Evolutionary conservation across 2,888 invertebrate genomes (phyloP).

Genomic region (Athrips mouffetella): DNA sequence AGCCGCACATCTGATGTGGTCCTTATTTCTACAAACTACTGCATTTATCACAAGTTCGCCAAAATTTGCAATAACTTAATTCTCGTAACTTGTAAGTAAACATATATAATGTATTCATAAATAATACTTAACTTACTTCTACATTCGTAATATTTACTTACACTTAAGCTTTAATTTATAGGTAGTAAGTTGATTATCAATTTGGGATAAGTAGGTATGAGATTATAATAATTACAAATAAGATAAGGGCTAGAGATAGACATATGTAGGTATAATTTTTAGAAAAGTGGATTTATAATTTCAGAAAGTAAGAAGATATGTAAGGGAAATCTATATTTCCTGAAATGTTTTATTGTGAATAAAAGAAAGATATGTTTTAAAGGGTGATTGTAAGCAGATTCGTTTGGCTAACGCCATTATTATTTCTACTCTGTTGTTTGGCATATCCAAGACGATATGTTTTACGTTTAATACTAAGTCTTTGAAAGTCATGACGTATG

Average conservation of each 20-base stretch:
- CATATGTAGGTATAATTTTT: too few relatives aligned
- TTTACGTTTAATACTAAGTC: neutral
- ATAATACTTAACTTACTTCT: conserved; percentile 10
- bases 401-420: too few relatives aligned
- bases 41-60: conserved; percentile 36
- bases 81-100: conserved; percentile 12
- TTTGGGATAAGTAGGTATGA: conserved; percentile 1
- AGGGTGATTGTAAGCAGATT: neutral
- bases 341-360: neutral
- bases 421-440: too few relatives aligned
- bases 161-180: neutral
- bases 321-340: neutral
- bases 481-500: neutral
- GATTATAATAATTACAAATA: too few relatives aligned
- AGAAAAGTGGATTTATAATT: neutral
- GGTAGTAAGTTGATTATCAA: conserved; percentile 7
- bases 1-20: conserved; percentile 28
- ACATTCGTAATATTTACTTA: conserved; percentile 9
- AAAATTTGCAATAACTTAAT: conserved; percentile 23
- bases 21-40: conserved; percentile 34
- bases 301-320: neutral
- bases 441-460: conserved; percentile 1
- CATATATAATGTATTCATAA: neutral
- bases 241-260: too few relatives aligned
- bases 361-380: conserved; percentile 1